phyloP scores from a whole-genome alignment of 2,797 vertebrate genomes.

The Molossus alvarezi region DNA sequence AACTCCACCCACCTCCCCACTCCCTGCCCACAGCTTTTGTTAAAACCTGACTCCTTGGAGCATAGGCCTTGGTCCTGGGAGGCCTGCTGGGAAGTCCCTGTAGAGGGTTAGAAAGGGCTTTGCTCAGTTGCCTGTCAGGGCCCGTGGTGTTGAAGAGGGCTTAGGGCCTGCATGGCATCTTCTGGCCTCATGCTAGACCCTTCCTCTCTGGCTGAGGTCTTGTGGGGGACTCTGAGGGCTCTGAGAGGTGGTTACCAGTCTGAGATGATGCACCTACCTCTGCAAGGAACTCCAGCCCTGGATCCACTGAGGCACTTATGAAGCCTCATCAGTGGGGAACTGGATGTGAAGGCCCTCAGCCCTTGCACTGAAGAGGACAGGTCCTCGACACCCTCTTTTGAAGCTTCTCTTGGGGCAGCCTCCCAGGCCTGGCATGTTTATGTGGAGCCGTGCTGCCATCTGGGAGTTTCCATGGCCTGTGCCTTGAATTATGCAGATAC shows the following conservation, averaged over 20 bases:
- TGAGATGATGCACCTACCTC: background rate
- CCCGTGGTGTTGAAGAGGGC: background rate
- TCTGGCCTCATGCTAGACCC: background rate
- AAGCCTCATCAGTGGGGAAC: background rate
- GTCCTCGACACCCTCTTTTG: background rate
- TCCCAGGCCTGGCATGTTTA: background rate
- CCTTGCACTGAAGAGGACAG: background rate
- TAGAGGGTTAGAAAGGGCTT: conserved; percentile 43
- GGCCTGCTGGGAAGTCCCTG: background rate
- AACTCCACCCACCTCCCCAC: background rate
- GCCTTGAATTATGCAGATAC: fast-evolving
- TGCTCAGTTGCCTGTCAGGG: conserved; percentile 48
- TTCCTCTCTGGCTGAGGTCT: background rate
- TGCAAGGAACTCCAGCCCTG: background rate
- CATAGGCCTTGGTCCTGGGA: background rate
- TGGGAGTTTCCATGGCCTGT: background rate
- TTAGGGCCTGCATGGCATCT: background rate
- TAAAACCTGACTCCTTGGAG: conserved; percentile 48
- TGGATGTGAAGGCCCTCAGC: background rate
- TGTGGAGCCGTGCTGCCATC: fast-evolving
- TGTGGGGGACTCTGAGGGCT: background rate
- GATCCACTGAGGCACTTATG: too few relatives aligned
- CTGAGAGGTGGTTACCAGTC: background rate
- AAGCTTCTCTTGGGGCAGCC: background rate
- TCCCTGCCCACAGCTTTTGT: background rate